phyloP scores from a whole-genome alignment of 2,113 vertebrate species.

The Pimephales promelas region DNA sequence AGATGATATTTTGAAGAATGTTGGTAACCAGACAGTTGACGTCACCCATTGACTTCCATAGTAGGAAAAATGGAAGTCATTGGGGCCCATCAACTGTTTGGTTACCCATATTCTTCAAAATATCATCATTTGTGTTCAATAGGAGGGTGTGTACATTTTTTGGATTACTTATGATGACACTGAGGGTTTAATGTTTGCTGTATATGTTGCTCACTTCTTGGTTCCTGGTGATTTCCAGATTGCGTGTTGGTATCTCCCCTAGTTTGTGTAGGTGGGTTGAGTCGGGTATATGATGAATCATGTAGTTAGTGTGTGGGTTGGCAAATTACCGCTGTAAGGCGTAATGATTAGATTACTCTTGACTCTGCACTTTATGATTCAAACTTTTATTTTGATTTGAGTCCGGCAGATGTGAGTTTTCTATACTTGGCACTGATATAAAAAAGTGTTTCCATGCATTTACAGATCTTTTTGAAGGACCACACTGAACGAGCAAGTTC shows the following conservation, averaged over 20 bases:
- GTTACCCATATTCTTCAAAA: too few species aligned
- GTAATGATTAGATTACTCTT: neutral
- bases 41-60: too few species aligned
- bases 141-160: too few species aligned
- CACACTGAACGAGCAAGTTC: neutral
- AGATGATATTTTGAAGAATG: too few species aligned
- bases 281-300: constrained; percentile 18
- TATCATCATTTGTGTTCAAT: too few species aligned
- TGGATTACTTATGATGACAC: neutral
- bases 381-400: neutral
- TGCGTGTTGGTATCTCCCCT: constrained; percentile 35
- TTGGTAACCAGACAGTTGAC: too few species aligned
- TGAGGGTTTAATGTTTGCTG: constrained; percentile 1
- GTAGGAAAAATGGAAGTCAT: too few species aligned
- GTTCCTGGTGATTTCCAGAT: constrained; percentile 35
- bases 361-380: neutral
- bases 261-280: constrained; percentile 1
- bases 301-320: constrained; percentile 27
- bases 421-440: neutral
- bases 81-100: too few species aligned
- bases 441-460: neutral
- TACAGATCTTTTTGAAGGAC: neutral
- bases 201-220: constrained; percentile 15
- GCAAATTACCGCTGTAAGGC: constrained; percentile 1
- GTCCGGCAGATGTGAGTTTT: neutral